Evolutionary conservation across 2,113 vertebrate genomes (phyloP).

Genomic region (Ancistrus triradiatus): DNA sequence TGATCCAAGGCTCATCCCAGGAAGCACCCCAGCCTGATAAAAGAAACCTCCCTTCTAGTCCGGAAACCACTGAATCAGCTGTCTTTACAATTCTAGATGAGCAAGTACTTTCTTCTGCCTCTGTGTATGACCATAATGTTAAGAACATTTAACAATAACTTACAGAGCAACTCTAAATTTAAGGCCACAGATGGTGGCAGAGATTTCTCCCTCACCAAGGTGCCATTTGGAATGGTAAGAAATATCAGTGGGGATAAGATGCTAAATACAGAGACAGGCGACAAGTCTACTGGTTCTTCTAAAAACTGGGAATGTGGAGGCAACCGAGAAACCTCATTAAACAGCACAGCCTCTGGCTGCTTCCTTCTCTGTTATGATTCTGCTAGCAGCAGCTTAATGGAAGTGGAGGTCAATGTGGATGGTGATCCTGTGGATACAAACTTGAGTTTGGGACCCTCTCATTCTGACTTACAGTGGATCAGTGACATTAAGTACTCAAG

Average conservation of each 20-base stretch:
- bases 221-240: constrained; percentile 33
- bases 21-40: constrained; percentile 32
- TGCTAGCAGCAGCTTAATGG: constrained; percentile 69
- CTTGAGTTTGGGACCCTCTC: constrained; percentile 48
- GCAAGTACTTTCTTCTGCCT: constrained; percentile 62
- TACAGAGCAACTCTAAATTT: constrained; percentile 32
- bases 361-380: constrained; percentile 60
- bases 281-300: neutral
- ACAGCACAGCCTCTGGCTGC: constrained; percentile 45
- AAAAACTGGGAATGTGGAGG: constrained; percentile 21
- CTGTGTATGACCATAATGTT: constrained; percentile 56
- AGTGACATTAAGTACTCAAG: constrained; percentile 17
- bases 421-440: constrained; percentile 68
- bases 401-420: constrained; percentile 74
- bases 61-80: constrained; percentile 70
- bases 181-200: constrained; percentile 31
- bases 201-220: constrained; percentile 51
- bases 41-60: constrained; percentile 57
- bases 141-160: constrained; percentile 45
- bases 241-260: constrained; percentile 16
- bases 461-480: constrained; percentile 19
- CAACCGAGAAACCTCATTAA: constrained; percentile 46
- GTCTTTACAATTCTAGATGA: constrained; percentile 69
- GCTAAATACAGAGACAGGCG: constrained; percentile 7
- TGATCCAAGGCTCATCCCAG: neutral